Evolutionary conservation across 2,888 invertebrate species (phyloP).

Genomic region (Pristionchus mayeri): DNA sequence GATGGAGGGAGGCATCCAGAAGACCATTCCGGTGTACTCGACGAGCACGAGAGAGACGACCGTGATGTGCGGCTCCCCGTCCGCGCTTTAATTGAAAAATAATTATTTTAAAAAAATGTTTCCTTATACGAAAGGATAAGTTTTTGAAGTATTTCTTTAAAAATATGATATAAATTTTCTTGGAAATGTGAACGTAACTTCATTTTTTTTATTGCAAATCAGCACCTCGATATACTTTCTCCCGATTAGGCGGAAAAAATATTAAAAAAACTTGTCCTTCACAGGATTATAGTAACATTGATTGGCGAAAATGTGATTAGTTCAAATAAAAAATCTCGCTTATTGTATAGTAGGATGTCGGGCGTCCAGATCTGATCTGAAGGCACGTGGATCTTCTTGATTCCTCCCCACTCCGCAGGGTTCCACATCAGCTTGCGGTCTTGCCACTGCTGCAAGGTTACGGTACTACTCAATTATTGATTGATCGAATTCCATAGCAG

Average conservation of each 20-base stretch:
- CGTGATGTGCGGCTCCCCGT: constrained; percentile 68
- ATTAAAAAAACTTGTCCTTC: no score
- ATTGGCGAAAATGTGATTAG: no score
- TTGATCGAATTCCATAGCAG: not conserved
- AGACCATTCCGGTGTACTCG: constrained; percentile 64
- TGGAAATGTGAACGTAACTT: no score
- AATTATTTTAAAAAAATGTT: no score
- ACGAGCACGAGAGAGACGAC: constrained; percentile 63
- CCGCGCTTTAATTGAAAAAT: constrained; percentile 68
- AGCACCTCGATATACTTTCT: no score
- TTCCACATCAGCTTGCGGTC: constrained; percentile 93
- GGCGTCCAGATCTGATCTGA: constrained; percentile 97
- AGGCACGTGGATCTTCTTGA: constrained; percentile 93
- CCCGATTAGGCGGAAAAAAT: no score
- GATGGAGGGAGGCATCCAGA: constrained; percentile 69
- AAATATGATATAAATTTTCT: no score
- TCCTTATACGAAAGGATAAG: no score
- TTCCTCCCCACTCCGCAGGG: constrained; percentile 93
- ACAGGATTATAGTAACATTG: no score
- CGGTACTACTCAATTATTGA: not conserved
- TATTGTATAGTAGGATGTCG: constrained; percentile 93
- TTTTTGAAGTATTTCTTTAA: no score
- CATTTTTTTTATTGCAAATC: no score
- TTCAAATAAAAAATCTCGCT: no score
- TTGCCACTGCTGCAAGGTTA: constrained; percentile 83